Evolutionary conservation across 2,888 invertebrate genomes (phyloP).

Genomic region (Scaptomyza parva): DNA sequence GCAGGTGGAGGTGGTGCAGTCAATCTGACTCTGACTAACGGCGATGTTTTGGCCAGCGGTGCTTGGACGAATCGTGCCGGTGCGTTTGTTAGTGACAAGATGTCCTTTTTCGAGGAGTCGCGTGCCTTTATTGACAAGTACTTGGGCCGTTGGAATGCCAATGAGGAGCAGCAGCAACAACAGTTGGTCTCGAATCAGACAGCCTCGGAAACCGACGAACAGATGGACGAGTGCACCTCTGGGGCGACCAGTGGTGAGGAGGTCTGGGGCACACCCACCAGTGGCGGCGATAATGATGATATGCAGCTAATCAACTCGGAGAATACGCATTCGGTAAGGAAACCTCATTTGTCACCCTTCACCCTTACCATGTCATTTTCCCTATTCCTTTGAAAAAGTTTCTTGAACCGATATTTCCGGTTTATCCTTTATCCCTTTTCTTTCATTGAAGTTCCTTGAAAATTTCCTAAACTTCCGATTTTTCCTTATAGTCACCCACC

Average conservation of each 20-base stretch:
- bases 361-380: too few relatives aligned
- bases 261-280: constrained; percentile 95
- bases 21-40: constrained; percentile 52
- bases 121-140: constrained; percentile 85
- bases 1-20: background rate
- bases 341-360: too few relatives aligned
- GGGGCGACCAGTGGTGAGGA: constrained; percentile 94
- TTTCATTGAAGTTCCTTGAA: too few relatives aligned
- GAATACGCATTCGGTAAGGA: constrained; percentile 88
- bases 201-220: constrained; percentile 87
- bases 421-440: too few relatives aligned
- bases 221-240: constrained; percentile 90
- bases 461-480: background rate
- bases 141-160: constrained; percentile 86
- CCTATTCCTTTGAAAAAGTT: too few relatives aligned
- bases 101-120: constrained; percentile 89
- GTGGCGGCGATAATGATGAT: constrained; percentile 93
- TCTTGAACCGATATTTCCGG: too few relatives aligned
- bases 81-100: constrained; percentile 92
- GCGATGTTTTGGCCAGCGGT: constrained; percentile 68
- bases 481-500: constrained; percentile 85
- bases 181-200: constrained; percentile 34
- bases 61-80: constrained; percentile 92
- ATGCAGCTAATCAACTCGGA: constrained; percentile 89
- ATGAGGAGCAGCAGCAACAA: constrained; percentile 72